Evolutionary conservation across 2,113 vertebrate genomes (phyloP), one percentile per base, ranked within the genome.

Genomic region (Ictalurus punctatus): DNA sequence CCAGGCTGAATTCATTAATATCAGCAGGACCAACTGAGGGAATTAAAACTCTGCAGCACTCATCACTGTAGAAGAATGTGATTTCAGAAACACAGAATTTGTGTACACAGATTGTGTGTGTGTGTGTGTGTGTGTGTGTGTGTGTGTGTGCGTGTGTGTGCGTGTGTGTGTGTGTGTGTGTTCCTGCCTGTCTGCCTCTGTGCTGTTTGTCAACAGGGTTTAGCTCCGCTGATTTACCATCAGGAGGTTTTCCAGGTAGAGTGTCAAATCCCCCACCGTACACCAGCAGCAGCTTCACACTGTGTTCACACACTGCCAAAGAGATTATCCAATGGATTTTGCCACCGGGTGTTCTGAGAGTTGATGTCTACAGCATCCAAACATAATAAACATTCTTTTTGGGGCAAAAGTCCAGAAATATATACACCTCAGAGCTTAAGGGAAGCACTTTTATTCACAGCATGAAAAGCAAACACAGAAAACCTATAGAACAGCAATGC

Each of bases 261-360:
- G 23, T 79, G 80, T 83, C 58, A 90, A 90, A 90, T 90, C 84
- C 69, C 67, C 80, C 27, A 56, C 63, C 2, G 52, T 91, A 37
- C 80, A 87, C 86, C 84, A 27, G 52, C 83, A 83, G 14, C n/a
- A 34, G 82, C 67, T 78, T 67, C 88, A 86, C 56, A 86, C 69
- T 83, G 83, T 81, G 69, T 90, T 88, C 81, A 83, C 69, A 76
- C 25, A 52, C 86, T 67, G 88, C 86, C 84, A 83, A 85, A 87
- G 58, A 87, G 90, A 91, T 91, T 87, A 91, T 61, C 23, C 90
- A 79, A 80, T 83, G 88, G 85, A 86, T 89, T 90, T 71, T 76
- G 21, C 61, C 84, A 37, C 83, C 40, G 30, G 83, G 85, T 90
- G 86, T 63, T 52, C 76, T 52, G 67, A 48, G 85, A 89, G 81